These are phyloP conservation scores for Metaphire vulgaris DNA, from an alignment of 1,140 invertebrate genomes.

Conservation along the genomic window DNA sequence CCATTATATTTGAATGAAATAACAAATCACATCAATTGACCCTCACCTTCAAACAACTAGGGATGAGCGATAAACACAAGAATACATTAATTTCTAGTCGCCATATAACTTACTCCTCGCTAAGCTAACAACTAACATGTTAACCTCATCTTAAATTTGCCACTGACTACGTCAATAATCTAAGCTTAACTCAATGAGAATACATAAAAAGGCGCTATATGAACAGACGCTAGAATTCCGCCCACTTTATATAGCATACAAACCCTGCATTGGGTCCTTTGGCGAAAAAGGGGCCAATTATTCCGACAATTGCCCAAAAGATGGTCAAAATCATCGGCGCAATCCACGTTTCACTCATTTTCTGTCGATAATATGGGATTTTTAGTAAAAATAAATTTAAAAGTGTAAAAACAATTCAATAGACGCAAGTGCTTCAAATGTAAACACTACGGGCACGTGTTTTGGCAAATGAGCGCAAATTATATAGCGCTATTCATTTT, in stretches of 20 bases:
- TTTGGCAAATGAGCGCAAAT: no score
- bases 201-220: not conserved
- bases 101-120: not conserved
- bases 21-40: no score
- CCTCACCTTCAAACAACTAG: no score
- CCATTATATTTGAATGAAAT: no score
- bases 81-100: not conserved
- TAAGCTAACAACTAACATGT: not conserved
- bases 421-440: no score
- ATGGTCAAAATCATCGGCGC: not conserved
- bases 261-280: not conserved
- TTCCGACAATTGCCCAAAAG: not conserved
- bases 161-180: no score
- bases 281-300: not conserved
- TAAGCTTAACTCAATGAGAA: not conserved
- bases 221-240: not conserved
- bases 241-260: not conserved
- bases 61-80: not conserved
- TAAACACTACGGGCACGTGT: no score
- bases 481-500: no score
- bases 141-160: no score
- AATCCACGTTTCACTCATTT: not conserved
- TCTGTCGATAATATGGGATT: no score
- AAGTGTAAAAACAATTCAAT: no score
- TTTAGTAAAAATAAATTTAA: no score